Conservation (phyloP, 2,888 invertebrate genomes). For the Cordylochernes scorpioides region DNA sequence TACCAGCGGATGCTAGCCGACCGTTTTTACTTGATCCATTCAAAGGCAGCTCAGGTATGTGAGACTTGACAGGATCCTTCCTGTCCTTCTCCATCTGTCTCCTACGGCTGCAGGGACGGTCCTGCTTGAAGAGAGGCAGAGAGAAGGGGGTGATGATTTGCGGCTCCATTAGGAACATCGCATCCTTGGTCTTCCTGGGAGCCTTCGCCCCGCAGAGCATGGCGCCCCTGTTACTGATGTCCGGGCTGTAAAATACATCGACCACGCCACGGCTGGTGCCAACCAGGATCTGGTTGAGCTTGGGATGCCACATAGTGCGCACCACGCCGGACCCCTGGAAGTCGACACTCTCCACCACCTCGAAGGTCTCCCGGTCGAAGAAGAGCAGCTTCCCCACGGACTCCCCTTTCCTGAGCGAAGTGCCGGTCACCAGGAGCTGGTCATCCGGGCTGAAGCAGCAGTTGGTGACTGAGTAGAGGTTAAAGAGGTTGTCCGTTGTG, state of each 20-base stretch:
- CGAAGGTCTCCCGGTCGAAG: constrained; percentile 46
- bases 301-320: constrained; percentile 79
- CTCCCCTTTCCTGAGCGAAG: constrained; percentile 40
- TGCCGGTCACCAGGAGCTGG: constrained; percentile 55
- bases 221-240: constrained; percentile 67
- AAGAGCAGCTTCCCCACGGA: constrained; percentile 42
- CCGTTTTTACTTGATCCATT: constrained; percentile 40
- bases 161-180: no score
- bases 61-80: constrained; percentile 30
- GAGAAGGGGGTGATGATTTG: no score
- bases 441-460: constrained; percentile 73
- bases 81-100: constrained; percentile 76
- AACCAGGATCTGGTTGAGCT: constrained; percentile 82
- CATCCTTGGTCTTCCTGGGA: no score
- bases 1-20: constrained; percentile 72
- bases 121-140: constrained; percentile 73
- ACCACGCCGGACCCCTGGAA: no score
- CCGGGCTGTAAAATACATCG: constrained; percentile 68
- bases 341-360: no score
- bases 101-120: constrained; percentile 56
- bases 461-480: constrained; percentile 36
- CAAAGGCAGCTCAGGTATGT: constrained; percentile 29
- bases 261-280: constrained; percentile 71
- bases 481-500: constrained; percentile 39
- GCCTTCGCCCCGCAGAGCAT: constrained; percentile 55